Conservation (phyloP, 2,888 invertebrate species). For the Chrysodeixis includens region DNA sequence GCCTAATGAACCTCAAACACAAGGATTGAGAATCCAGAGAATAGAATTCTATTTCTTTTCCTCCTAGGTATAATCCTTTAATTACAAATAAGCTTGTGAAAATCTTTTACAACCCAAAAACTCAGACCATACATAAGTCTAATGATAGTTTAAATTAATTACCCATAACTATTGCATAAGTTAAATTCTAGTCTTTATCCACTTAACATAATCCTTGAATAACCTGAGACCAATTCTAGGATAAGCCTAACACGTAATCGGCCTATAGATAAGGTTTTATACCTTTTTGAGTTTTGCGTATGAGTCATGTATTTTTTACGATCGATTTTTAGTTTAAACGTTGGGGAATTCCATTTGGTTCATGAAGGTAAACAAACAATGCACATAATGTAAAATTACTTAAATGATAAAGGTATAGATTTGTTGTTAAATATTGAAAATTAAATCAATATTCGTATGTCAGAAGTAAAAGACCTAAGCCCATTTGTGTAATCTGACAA, state of each 20-base stretch:
- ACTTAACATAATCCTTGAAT: not conserved
- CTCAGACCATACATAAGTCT: too few relatives aligned
- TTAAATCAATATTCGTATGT: not conserved
- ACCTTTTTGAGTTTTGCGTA: constrained; percentile 11
- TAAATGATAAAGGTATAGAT: not conserved
- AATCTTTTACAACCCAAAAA: too few relatives aligned
- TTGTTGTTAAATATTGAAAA: not conserved
- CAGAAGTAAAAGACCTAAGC: not conserved
- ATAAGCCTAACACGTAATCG: not conserved
- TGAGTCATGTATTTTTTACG: constrained; percentile 35
- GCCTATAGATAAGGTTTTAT: constrained; percentile 34
- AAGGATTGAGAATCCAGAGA: too few relatives aligned
- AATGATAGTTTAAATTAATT: too few relatives aligned
- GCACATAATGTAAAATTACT: not conserved
- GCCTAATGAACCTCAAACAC: too few relatives aligned
- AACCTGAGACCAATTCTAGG: not conserved
- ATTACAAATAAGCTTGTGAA: too few relatives aligned
- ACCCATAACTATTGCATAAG: too few relatives aligned
- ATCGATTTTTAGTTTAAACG: not conserved
- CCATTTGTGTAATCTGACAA: constrained; percentile 2
- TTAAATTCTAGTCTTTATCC: too few relatives aligned
- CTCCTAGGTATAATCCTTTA: too few relatives aligned
- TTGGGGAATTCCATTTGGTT: not conserved
- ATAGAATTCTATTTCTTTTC: too few relatives aligned
- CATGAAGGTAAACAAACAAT: not conserved